phyloP scores from a whole-genome alignment of 1,140 invertebrate genomes.

The Scylla paramamosain region DNA sequence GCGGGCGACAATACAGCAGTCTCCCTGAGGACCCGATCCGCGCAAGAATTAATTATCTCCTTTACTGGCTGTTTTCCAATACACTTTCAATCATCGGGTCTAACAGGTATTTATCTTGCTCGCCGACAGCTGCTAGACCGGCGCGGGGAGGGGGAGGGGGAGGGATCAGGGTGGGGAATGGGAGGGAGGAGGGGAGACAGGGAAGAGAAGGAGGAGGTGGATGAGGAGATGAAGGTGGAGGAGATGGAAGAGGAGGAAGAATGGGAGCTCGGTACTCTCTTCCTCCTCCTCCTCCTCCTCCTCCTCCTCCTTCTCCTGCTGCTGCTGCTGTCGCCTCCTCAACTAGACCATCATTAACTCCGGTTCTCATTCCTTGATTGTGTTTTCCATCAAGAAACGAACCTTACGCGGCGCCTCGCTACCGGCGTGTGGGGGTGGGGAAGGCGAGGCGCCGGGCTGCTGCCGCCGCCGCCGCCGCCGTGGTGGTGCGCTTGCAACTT shows the following conservation, averaged over 20 bases:
- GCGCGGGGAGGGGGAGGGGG: not conserved
- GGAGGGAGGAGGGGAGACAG: not conserved
- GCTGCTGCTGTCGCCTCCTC: constrained; percentile 24
- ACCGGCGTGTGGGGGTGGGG: not conserved
- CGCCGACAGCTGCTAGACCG: constrained; percentile 31
- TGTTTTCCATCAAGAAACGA: constrained; percentile 29
- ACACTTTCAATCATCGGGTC: constrained; percentile 74
- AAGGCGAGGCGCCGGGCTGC: not conserved
- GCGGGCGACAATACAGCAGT: constrained; percentile 42
- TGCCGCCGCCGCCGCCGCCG: not conserved
- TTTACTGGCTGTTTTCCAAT: constrained; percentile 75
- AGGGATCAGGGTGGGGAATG: not conserved
- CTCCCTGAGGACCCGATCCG: not conserved
- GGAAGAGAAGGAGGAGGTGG: not conserved
- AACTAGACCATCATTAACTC: not conserved
- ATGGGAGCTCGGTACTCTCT: not conserved
- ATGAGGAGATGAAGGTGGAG: not conserved
- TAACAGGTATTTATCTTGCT: constrained; percentile 65
- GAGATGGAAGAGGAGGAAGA: not conserved
- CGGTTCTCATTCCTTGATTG: constrained; percentile 19
- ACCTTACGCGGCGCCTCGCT: not conserved
- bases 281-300: not conserved
- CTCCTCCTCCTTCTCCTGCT: not conserved
- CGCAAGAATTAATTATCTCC: constrained; percentile 75
- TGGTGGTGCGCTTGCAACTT: not conserved